A percentile compares a stretch with the other conserved stretches of the same genome.
Conservation (phyloP, 2,113 vertebrate species). For the Nannobrachium achirus region DNA sequence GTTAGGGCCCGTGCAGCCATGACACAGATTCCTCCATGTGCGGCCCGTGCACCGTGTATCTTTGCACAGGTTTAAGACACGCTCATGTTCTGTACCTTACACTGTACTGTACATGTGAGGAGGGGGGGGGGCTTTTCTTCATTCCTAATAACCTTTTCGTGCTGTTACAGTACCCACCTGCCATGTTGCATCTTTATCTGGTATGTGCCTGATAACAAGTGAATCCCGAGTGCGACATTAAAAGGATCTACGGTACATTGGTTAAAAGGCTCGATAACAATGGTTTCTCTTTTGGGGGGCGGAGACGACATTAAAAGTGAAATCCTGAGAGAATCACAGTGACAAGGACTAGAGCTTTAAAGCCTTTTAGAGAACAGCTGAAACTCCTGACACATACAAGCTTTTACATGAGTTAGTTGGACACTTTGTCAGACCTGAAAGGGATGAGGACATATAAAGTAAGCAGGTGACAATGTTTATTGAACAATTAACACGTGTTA, state of each 20-base stretch:
- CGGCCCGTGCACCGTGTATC: constrained; percentile 1
- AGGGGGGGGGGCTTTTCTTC: constrained; percentile 3
- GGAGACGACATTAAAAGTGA: constrained; percentile 33
- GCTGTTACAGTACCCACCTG: background rate
- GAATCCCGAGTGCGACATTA: constrained; percentile 68
- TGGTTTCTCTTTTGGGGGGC: constrained; percentile 31
- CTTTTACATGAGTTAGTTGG: constrained; percentile 9
- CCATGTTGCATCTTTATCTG: constrained; percentile 34
- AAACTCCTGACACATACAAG: constrained; percentile 41
- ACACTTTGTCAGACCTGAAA: constrained; percentile 1
- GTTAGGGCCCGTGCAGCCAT: background rate
- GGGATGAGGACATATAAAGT: constrained; percentile 19
- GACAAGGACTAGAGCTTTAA: constrained; percentile 38
- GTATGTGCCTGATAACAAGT: constrained; percentile 52
- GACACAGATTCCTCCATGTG: constrained; percentile 16
- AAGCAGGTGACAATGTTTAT: no score
- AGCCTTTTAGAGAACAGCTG: constrained; percentile 41
- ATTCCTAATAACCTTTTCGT: constrained; percentile 24
- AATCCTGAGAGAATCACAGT: constrained; percentile 35
- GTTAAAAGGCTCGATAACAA: constrained; percentile 58
- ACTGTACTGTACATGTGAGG: background rate
- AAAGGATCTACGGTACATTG: constrained; percentile 64
- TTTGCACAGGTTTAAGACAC: background rate
- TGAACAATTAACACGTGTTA: no score
- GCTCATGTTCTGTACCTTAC: constrained; percentile 9